Evolutionary conservation across 2,888 invertebrate species (phyloP).

Genomic region (Oscheius sp.): DNA sequence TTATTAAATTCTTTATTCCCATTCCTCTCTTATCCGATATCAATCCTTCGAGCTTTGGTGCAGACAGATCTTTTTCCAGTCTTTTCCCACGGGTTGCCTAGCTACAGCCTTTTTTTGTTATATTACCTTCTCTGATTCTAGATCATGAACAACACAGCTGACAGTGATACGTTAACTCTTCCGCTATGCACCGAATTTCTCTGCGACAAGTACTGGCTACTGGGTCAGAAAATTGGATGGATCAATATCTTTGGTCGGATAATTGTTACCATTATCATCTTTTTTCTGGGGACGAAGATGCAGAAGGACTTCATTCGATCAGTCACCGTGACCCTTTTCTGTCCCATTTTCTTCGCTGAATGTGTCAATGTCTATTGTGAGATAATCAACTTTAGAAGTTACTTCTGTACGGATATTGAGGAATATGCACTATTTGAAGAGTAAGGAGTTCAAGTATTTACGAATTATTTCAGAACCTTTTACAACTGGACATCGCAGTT

Average conservation of each 20-base stretch:
- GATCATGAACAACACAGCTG: too few species aligned
- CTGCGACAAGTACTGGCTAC: background rate
- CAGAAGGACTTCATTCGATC: slow-evolving; percentile 50
- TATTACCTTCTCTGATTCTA: too few species aligned
- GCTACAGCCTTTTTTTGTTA: too few species aligned
- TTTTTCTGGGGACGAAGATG: slow-evolving; percentile 46
- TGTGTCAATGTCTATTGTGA: slow-evolving; percentile 47
- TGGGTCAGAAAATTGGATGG: slow-evolving; percentile 33
- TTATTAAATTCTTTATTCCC: too few species aligned
- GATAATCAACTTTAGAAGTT: slow-evolving; percentile 31
- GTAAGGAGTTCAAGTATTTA: background rate
- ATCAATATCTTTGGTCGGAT: slow-evolving; percentile 37
- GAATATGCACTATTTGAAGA: background rate
- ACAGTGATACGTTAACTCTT: too few species aligned
- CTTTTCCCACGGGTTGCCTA: too few species aligned
- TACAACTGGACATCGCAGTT: slow-evolving; percentile 40
- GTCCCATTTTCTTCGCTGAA: slow-evolving; percentile 43
- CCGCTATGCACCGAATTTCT: slow-evolving; percentile 9
- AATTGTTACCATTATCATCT: slow-evolving; percentile 39
- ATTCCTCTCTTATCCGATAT: too few species aligned
- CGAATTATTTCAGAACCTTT: slow-evolving; percentile 33
- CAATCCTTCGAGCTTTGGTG: too few species aligned
- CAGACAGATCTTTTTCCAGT: too few species aligned
- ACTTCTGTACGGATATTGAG: slow-evolving; percentile 30
- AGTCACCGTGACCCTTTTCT: slow-evolving; percentile 47